Evolutionary conservation across 2,888 invertebrate genomes (phyloP).

Genomic region (Dicycla oo): DNA sequence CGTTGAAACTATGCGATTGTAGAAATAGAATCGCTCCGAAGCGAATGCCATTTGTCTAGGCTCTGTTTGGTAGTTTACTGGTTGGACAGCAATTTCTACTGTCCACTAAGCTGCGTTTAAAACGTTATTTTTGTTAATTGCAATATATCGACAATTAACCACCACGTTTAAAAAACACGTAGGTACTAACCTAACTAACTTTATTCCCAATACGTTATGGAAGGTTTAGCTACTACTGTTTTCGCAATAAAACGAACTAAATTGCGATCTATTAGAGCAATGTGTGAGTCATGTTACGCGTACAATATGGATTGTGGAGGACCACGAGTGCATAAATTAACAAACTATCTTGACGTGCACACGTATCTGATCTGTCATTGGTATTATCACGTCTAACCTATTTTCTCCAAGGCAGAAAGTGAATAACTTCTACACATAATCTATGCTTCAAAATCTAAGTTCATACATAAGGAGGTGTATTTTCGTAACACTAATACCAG

Average conservation of each 20-base stretch:
- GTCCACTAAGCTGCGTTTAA: background rate
- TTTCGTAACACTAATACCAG: conserved; percentile 17
- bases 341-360: conserved; percentile 32
- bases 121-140: background rate
- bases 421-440: background rate
- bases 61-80: conserved; percentile 7
- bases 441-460: conserved; percentile 4
- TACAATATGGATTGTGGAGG: conserved; percentile 3
- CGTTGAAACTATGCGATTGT: no score
- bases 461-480: background rate
- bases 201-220: no score
- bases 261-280: conserved; percentile 14
- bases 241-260: conserved; percentile 27
- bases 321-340: conserved; percentile 42
- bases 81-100: background rate
- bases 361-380: conserved; percentile 13
- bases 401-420: conserved; percentile 11
- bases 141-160: background rate
- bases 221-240: background rate
- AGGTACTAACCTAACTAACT: no score
- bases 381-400: conserved; percentile 22
- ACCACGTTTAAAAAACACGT: background rate
- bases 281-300: conserved; percentile 26
- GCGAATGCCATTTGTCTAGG: no score
- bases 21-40: no score